These are phyloP conservation scores for Mycteria americana DNA, from an alignment of 2,797 vertebrate genomes.

Conservation along the genomic window DNA sequence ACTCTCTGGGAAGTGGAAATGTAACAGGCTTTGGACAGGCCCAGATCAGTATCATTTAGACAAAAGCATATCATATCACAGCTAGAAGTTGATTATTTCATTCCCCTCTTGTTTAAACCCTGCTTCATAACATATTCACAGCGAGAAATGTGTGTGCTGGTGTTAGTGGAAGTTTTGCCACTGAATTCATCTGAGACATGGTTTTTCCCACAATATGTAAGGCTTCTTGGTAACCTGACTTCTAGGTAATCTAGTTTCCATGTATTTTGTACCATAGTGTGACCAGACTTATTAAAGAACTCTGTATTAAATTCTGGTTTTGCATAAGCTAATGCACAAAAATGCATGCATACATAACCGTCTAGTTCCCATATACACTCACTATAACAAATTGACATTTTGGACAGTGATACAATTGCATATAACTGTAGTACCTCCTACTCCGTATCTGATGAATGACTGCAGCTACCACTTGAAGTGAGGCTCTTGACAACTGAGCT, in stretches of 20 bases:
- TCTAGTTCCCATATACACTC: neutral
- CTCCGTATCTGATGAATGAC: neutral
- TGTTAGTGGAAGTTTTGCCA: neutral
- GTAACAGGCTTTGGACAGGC: neutral
- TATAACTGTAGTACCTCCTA: neutral
- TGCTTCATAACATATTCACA: neutral
- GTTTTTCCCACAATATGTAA: neutral
- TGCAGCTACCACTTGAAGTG: neutral
- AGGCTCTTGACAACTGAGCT: neutral
- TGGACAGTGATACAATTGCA: neutral
- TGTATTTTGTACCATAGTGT: neutral
- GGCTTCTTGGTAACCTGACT: neutral
- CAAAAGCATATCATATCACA: neutral
- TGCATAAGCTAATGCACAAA: neutral
- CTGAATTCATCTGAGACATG: neutral
- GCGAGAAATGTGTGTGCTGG: neutral
- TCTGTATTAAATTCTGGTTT: neutral
- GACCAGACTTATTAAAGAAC: neutral
- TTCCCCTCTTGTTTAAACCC: neutral
- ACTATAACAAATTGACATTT: neutral
- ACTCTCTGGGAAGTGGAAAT: neutral
- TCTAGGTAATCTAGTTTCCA: neutral
- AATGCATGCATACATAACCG: rapidly evolving
- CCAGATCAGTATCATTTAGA: neutral
- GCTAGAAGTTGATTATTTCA: neutral